A percentile compares a stretch with the other conserved stretches of the same genome.
Evolutionary conservation across 2,113 vertebrate species (phyloP).

Genomic region (Lophochroa leadbeateri): DNA sequence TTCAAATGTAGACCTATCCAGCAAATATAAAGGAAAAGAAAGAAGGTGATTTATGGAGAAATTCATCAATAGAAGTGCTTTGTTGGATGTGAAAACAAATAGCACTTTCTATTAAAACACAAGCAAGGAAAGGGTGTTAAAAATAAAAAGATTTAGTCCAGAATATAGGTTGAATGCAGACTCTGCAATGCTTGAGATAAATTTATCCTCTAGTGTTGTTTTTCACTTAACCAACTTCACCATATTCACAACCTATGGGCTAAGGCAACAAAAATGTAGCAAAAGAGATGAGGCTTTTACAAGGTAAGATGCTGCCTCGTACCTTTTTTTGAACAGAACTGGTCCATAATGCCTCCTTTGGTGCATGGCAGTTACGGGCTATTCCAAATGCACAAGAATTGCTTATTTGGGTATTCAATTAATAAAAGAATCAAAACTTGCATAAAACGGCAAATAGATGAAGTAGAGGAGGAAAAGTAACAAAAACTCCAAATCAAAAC

Average conservation of each 20-base stretch:
- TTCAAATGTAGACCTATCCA: not conserved
- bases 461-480: not conserved
- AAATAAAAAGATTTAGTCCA: not conserved
- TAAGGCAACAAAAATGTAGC: not conserved
- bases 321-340: not conserved
- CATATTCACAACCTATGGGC: not conserved
- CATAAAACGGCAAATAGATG: not conserved
- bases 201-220: not conserved
- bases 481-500: not conserved
- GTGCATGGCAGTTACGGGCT: not conserved
- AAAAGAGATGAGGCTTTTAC: not conserved
- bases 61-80: not conserved
- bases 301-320: not conserved
- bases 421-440: not conserved
- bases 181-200: not conserved
- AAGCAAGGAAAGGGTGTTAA: not conserved
- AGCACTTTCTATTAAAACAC: not conserved
- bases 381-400: not conserved
- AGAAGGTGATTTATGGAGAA: not conserved
- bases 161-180: not conserved
- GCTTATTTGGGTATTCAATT: not conserved
- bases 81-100: not conserved
- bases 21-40: not conserved
- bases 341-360: not conserved
- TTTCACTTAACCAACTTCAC: not conserved